phyloP scores from a whole-genome alignment of 2,113 vertebrate species.

The Bos indicus region DNA sequence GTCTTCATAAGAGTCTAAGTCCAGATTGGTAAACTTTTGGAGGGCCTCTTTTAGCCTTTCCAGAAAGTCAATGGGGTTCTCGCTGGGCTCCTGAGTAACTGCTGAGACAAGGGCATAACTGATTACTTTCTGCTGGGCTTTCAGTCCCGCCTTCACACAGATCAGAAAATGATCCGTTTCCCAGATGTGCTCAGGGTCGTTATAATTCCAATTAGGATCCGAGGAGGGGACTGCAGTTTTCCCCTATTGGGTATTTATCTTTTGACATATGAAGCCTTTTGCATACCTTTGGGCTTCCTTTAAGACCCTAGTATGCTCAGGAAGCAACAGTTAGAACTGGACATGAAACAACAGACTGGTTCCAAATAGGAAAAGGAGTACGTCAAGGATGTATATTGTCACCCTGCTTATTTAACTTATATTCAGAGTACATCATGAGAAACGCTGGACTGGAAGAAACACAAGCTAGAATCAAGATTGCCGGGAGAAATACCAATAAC shows the following conservation, averaged over 20 bases:
- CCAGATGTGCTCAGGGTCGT: background rate
- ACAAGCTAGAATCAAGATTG: too few species aligned
- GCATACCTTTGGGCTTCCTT: background rate
- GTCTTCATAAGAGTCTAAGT: background rate
- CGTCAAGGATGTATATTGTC: too few species aligned
- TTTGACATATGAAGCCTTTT: background rate
- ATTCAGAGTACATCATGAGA: too few species aligned
- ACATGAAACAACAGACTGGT: too few species aligned
- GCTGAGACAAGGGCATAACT: background rate
- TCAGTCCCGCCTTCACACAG: background rate
- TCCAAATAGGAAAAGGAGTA: too few species aligned
- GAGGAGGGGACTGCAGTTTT: background rate
- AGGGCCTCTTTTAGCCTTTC: background rate
- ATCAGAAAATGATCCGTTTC: background rate
- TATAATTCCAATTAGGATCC: background rate
- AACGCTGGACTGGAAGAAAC: too few species aligned
- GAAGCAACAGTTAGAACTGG: too few species aligned
- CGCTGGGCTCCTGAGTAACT: background rate
- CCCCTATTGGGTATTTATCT: background rate
- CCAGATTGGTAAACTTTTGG: background rate
- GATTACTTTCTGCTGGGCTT: background rate
- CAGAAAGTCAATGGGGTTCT: background rate
- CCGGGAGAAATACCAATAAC: too few species aligned
- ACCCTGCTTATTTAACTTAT: too few species aligned
- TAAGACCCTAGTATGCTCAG: background rate